phyloP scores from a whole-genome alignment of 2,888 invertebrate species.

The Helicoverpa assulta region DNA sequence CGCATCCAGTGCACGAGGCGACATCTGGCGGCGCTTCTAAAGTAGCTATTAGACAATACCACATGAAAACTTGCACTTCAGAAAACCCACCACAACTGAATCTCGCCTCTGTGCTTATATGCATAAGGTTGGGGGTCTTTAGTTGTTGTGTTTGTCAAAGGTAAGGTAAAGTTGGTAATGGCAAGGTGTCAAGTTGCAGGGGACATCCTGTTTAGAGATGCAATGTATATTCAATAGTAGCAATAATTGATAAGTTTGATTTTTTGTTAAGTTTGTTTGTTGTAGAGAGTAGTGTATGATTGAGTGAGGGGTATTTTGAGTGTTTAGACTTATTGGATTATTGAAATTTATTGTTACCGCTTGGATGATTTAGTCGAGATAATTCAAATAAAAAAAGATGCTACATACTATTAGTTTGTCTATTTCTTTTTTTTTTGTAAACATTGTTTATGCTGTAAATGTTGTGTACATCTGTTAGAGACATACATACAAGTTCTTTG shows the following conservation, averaged over 20 bases:
- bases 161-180: constrained; percentile 33
- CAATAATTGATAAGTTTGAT: constrained; percentile 50
- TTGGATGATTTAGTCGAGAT: too few relatives aligned
- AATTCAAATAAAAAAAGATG: too few relatives aligned
- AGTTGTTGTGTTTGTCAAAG: constrained; percentile 5
- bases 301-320: not conserved
- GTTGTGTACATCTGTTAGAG: too few relatives aligned
- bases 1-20: constrained; percentile 39
- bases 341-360: too few relatives aligned
- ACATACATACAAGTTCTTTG: too few relatives aligned
- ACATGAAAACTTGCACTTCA: constrained; percentile 5
- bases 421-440: too few relatives aligned
- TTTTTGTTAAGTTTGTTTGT: constrained; percentile 18
- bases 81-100: not conserved
- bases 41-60: constrained; percentile 57
- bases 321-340: not conserved
- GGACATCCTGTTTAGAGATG: constrained; percentile 62
- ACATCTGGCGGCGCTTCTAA: constrained; percentile 52
- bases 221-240: constrained; percentile 52
- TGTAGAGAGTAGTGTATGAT: not conserved
- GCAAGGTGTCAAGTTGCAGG: constrained; percentile 61
- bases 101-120: not conserved
- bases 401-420: too few relatives aligned
- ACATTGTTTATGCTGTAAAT: too few relatives aligned
- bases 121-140: constrained; percentile 26